Conservation (phyloP, 1,140 invertebrate species). For the Halictus rubicundus region DNA sequence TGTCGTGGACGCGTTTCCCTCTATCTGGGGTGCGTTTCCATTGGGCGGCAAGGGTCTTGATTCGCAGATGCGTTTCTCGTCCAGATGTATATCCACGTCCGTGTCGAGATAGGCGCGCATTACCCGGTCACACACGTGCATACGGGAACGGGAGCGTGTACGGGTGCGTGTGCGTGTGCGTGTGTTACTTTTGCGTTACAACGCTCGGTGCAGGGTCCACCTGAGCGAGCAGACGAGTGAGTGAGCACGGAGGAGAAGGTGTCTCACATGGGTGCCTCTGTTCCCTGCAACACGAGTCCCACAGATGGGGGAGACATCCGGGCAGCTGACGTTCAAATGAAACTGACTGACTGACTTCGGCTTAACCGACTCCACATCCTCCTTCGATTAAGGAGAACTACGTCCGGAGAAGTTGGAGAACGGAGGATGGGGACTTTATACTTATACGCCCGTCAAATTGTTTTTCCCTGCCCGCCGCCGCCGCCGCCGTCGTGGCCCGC, state of each 20-base stretch:
- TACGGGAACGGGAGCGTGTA: constrained; percentile 13
- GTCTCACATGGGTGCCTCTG: constrained; percentile 80
- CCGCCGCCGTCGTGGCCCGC: neutral
- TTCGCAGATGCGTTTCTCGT: constrained; percentile 58
- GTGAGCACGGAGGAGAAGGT: constrained; percentile 76
- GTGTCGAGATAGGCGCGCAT: constrained; percentile 63
- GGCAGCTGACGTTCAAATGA: constrained; percentile 81
- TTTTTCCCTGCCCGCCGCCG: constrained; percentile 20
- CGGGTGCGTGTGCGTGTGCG: constrained; percentile 42
- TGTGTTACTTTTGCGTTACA: no score
- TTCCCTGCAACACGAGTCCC: constrained; percentile 77
- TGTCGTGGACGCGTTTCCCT: neutral
- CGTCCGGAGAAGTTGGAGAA: constrained; percentile 71
- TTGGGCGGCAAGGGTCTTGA: no score
- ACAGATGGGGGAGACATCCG: constrained; percentile 81
- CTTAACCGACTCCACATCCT: constrained; percentile 81
- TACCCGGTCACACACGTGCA: constrained; percentile 55
- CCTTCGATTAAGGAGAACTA: constrained; percentile 80
- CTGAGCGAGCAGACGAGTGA: constrained; percentile 75
- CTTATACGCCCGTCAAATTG: constrained; percentile 49
- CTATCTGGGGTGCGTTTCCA: constrained; percentile 6
- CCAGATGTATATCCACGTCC: constrained; percentile 60
- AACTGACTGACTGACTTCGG: constrained; percentile 80
- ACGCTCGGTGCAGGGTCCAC: constrained; percentile 71
- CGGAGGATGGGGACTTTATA: constrained; percentile 47